Evolutionary conservation across 1,140 invertebrate species (phyloP).

Genomic region (Melanaphis sacchari): DNA sequence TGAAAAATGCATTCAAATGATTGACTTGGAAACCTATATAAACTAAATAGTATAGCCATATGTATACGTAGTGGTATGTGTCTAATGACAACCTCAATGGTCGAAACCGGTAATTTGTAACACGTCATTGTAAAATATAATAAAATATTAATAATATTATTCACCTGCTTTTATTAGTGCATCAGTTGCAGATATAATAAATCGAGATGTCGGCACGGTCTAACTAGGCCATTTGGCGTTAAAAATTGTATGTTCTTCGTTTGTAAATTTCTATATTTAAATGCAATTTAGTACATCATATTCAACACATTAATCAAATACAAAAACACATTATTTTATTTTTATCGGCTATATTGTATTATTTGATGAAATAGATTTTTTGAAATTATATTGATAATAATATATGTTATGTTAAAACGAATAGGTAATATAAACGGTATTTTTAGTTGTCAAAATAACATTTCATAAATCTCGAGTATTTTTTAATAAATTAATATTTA

Average conservation of each 20-base stretch:
- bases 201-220: neutral
- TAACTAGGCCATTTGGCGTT: neutral
- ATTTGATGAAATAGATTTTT: neutral
- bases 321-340: neutral
- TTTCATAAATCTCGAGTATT: neutral
- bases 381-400: neutral
- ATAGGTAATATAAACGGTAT: neutral
- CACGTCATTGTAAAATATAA: neutral
- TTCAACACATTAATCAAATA: neutral
- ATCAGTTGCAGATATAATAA: neutral
- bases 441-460: neutral
- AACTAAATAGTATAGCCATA: neutral
- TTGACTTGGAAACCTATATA: neutral
- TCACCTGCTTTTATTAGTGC: neutral
- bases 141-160: conserved; percentile 13
- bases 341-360: neutral
- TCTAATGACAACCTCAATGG: conserved; percentile 24
- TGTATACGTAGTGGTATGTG: neutral
- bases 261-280: neutral
- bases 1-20: conserved; percentile 25
- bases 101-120: conserved; percentile 13
- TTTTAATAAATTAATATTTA: conserved; percentile 23
- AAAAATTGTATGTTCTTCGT: neutral
- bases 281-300: neutral
- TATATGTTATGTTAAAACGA: neutral